Base-by-base conservation (phyloP, 2,113 vertebrate genomes). In the Rana temporaria region DNA sequence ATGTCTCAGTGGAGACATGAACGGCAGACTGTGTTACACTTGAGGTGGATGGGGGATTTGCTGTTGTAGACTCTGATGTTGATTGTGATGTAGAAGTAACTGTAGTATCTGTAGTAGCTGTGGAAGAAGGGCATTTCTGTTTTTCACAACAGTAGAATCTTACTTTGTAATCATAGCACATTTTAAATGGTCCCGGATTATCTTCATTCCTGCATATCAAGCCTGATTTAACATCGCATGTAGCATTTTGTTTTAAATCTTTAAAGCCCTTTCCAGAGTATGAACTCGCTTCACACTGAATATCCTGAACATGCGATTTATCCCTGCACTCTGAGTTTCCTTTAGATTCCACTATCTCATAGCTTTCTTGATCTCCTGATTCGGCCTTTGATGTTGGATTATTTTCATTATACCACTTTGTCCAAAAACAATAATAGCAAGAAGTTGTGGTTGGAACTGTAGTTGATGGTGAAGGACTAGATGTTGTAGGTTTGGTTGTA, bases 111-210 rank as follows among this genome's bases (percentile, higher is more conserved):
- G n/a, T 17, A n/a, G 34, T n/a, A 56, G 8, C 1, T 56, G 72
- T 15, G 15, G 56, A 7, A 48, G 74, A 16, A 24, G 59, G 0
- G 53, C 20, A 48, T 60, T 38, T 1, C 5, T 18, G 14, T 22
- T 64, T 9, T 2, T 32, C 38, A 78, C 75, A 66, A 48, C 62
- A 78, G 14, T 6, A n/a, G 17, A 30, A 78, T 8, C 4, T 4
- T 3, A 56, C 16, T 56, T 66, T 17, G 65, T 32, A 78, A 32
- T 78, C 30, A 8, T 3, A n/a, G 48, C 75, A 78, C 75, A 66
- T 78, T 8, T 20, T 66, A 6, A 1, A 1, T 17, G 0, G 8
- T 9, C 63, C 42, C 0, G 20, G 15, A 55, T 78, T 78, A n/a
- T 78, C 24, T 26, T 32, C 1, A 48, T 66, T 78, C 6, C 2